These are phyloP conservation scores for Amphipyra berbera DNA, from an alignment of 2,888 invertebrate species.

Conservation along the genomic window DNA sequence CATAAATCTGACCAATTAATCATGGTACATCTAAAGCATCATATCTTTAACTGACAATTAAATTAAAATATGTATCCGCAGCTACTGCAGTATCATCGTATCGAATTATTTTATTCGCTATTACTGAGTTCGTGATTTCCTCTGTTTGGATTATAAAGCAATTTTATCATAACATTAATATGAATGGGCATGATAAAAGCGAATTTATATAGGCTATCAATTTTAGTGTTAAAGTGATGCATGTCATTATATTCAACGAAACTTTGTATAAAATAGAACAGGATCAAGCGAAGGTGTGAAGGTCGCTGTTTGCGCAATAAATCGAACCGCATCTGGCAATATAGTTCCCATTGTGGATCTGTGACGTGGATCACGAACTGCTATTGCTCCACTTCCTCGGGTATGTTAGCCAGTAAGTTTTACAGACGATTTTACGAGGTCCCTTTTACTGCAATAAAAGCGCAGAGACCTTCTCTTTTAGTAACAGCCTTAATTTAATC, in stretches of 20 bases:
- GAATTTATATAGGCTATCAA: slow-evolving; percentile 45
- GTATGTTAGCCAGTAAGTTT: slow-evolving; percentile 57
- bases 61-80: slow-evolving; percentile 22
- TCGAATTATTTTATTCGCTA: slow-evolving; percentile 34
- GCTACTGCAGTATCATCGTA: slow-evolving; percentile 28
- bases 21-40: slow-evolving; percentile 35
- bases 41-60: slow-evolving; percentile 25
- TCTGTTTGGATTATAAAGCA: slow-evolving; percentile 38
- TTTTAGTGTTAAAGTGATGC: slow-evolving; percentile 38
- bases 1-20: slow-evolving; percentile 50
- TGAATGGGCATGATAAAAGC: slow-evolving; percentile 48
- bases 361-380: slow-evolving; percentile 76
- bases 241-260: slow-evolving; percentile 45
- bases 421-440: slow-evolving; percentile 55
- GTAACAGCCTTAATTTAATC: slow-evolving; percentile 55
- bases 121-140: slow-evolving; percentile 45
- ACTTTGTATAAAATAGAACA: slow-evolving; percentile 64
- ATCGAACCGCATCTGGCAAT: slow-evolving; percentile 75
- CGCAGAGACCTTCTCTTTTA: slow-evolving; percentile 58
- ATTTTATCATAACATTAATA: slow-evolving; percentile 39
- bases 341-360: slow-evolving; percentile 76
- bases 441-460: slow-evolving; percentile 57
- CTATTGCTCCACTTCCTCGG: slow-evolving; percentile 70
- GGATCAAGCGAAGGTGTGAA: slow-evolving; percentile 72
- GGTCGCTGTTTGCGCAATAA: slow-evolving; percentile 76